A percentile compares a stretch with the other conserved stretches of the same genome.
phyloP scores from a whole-genome alignment of 2,888 invertebrate genomes.

The Cylloceria caligata region DNA sequence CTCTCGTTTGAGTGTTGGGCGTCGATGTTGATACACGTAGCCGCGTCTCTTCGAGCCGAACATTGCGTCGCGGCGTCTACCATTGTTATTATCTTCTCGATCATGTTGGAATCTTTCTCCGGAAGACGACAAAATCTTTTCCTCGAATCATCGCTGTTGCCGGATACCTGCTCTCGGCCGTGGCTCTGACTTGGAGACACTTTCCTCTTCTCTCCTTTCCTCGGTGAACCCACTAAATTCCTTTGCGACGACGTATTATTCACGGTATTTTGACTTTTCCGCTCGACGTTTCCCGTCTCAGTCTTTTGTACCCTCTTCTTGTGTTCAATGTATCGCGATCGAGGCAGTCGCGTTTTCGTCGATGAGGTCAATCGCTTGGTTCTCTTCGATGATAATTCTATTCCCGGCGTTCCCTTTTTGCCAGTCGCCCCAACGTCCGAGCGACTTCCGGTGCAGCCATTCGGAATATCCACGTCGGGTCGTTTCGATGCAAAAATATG shows the following conservation, averaged over 20 bases:
- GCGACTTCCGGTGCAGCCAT: conserved; percentile 31
- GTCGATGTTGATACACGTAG: conserved; percentile 68
- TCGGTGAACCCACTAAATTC: background rate
- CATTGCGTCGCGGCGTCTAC: conserved; percentile 78
- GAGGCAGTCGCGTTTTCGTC: conserved; percentile 30
- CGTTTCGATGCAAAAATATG: conserved; percentile 65
- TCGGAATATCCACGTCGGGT: conserved; percentile 19
- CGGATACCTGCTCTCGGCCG: conserved; percentile 12
- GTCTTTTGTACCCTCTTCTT: conserved; percentile 30
- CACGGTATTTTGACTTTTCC: background rate
- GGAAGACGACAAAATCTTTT: conserved; percentile 30
- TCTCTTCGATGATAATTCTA: conserved; percentile 59
- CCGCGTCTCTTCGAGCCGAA: conserved; percentile 66
- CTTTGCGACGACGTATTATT: background rate
- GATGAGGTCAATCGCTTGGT: conserved; percentile 36
- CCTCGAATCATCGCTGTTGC: background rate
- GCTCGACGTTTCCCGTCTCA: conserved; percentile 9
- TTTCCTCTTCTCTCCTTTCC: conserved; percentile 52
- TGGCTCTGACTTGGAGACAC: background rate
- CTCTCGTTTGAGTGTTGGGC: background rate
- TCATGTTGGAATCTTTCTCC: conserved; percentile 9
- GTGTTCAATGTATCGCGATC: conserved; percentile 30
- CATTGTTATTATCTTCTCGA: conserved; percentile 65
- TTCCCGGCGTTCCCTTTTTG: conserved; percentile 34
- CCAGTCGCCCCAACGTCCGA: background rate